phyloP scores from a whole-genome alignment of 2,888 invertebrate genomes.

The Sphaerophoria taeniata region DNA sequence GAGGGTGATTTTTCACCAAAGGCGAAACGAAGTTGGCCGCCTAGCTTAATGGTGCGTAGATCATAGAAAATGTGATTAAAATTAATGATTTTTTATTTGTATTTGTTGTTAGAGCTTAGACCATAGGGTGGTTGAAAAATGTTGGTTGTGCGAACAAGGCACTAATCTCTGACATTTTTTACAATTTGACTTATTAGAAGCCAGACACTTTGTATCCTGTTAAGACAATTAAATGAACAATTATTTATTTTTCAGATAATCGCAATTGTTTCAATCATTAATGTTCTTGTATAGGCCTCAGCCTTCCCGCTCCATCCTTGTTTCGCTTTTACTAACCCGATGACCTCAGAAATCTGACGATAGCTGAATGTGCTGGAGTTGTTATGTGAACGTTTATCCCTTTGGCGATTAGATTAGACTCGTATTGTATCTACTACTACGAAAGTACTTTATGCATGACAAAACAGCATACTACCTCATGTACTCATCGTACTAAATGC shows the following conservation, averaged over 20 bases:
- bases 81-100: slow-evolving; percentile 39
- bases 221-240: neutral
- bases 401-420: no score
- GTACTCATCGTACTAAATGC: no score
- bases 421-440: no score
- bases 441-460: no score
- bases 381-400: no score
- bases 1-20: slow-evolving; percentile 51
- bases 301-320: no score
- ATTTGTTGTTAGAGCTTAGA: neutral
- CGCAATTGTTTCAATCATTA: neutral
- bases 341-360: no score
- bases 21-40: no score
- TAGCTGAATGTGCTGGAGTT: no score
- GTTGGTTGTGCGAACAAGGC: neutral
- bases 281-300: no score
- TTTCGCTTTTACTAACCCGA: no score
- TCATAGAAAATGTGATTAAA: slow-evolving; percentile 70
- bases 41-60: slow-evolving; percentile 5
- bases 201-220: neutral
- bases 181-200: slow-evolving; percentile 5
- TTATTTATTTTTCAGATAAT: neutral
- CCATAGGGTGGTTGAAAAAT: neutral
- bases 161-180: slow-evolving; percentile 33
- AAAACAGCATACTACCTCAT: no score